A percentile compares a stretch with the other conserved stretches of the same genome.
These are phyloP conservation scores for Melangyna quadrimaculata DNA, from an alignment of 2,888 invertebrate genomes.

Conservation along the genomic window DNA sequence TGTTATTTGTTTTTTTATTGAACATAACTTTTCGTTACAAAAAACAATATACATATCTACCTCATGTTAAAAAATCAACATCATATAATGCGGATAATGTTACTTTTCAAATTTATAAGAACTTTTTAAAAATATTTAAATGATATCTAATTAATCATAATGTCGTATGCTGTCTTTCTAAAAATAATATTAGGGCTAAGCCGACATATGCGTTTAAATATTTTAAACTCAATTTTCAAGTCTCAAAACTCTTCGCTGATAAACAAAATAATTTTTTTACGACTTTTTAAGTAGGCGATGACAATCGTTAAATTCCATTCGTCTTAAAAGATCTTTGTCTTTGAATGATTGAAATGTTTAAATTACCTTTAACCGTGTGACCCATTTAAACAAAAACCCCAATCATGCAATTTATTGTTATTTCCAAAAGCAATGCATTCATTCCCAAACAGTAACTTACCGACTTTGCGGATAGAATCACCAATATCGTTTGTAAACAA, in stretches of 20 bases:
- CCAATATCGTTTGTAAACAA: slow-evolving; percentile 34
- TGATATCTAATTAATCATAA: not conserved
- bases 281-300: not conserved
- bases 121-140: not conserved
- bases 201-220: not conserved
- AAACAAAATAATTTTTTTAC: not conserved
- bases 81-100: not conserved
- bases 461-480: slow-evolving; percentile 20
- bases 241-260: not conserved
- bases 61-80: no score
- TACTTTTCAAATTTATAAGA: not conserved
- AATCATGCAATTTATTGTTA: not conserved
- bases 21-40: no score
- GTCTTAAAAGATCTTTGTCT: not conserved
- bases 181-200: not conserved
- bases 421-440: slow-evolving; percentile 4
- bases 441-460: slow-evolving; percentile 20
- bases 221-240: not conserved
- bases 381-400: slow-evolving; percentile 9
- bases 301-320: not conserved
- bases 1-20: not conserved
- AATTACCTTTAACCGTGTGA: slow-evolving; percentile 3
- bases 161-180: not conserved
- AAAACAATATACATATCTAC: not conserved
- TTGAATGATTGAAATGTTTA: not conserved